Base-by-base conservation (phyloP, 2,113 vertebrate species). In the Motacilla alba region DNA sequence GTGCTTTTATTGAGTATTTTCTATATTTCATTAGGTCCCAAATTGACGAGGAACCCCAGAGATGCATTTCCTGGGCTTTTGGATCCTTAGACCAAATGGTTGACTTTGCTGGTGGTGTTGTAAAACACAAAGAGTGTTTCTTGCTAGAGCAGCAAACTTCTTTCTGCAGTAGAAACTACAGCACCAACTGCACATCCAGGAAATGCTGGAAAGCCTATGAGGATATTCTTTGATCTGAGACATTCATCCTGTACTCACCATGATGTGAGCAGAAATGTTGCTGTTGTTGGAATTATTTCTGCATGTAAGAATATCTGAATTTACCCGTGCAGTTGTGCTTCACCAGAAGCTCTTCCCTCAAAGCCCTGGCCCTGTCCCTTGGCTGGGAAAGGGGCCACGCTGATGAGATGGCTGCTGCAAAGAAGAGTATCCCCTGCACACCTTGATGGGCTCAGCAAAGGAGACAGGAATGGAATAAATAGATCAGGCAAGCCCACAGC, bases 1-100 rank as follows among this genome's bases (percentile, higher is more conserved):
- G 95, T 96, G 96, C 98, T 98, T 98, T 98, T 98, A 98, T 98
- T 97, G 98, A 98, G 97, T 98, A 98, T 98, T 98, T 98, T 98
- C 97, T 97, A 95, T 97, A 98, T 98, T 98, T 98, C 98, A 98
- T 98, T 98, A 98, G 88, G 94, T 88, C 83, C 82, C 94, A 98
- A 98, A 98, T 98, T 98, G 98, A 97, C 55, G 86, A 98, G 92
- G 94, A 97, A 97, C 97, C 97, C 96, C 49, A 96, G 97, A 96
- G 97, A 98, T 98, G 97, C 97, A 98, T 97, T 98, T 98, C 97
- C 98, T 98, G 97, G 95, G 95, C 97, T 98, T 98, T 97, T 89
- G 96, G 94, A 97, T 96, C 94, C 95, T 96, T 72, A 95, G 89
- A 98, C 93, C 95, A 96, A 98, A 96, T 69, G 91, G 83, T 95